Evolutionary conservation across 2,888 invertebrate species (phyloP).

Genomic region (Archaeoteleia sp.): DNA sequence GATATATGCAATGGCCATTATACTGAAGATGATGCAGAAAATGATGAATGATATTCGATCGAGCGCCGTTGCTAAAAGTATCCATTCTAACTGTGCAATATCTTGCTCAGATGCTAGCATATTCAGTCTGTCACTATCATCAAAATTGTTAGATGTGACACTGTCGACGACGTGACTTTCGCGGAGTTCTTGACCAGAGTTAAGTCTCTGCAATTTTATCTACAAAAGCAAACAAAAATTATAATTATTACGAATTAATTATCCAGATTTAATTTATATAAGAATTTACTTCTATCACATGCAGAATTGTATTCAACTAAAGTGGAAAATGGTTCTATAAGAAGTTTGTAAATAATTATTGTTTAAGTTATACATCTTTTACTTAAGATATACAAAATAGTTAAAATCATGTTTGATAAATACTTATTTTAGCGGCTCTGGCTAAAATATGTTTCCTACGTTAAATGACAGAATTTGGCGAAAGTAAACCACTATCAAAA

Average conservation of each 20-base stretch:
- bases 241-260: slow-evolving; percentile 7
- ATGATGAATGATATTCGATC: slow-evolving; percentile 79
- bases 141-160: slow-evolving; percentile 57
- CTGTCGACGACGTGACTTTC: slow-evolving; percentile 60
- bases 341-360: too few species aligned
- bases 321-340: too few species aligned
- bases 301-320: too few species aligned
- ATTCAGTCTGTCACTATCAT: slow-evolving; percentile 62
- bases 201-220: slow-evolving; percentile 63
- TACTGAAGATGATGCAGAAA: slow-evolving; percentile 77
- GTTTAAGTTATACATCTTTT: too few species aligned
- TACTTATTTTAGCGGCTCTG: too few species aligned
- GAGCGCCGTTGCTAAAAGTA: slow-evolving; percentile 79
- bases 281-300: too few species aligned
- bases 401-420: too few species aligned
- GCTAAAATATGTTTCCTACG: too few species aligned
- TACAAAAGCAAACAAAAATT: slow-evolving; percentile 28
- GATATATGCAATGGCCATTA: slow-evolving; percentile 76
- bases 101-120: slow-evolving; percentile 59
- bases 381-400: too few species aligned
- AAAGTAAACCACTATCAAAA: too few species aligned
- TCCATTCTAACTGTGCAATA: slow-evolving; percentile 79
- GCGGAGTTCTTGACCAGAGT: slow-evolving; percentile 63
- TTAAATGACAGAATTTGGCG: too few species aligned
- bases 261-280: slow-evolving; percentile 3